Evolutionary conservation across 2,113 vertebrate species (phyloP), one percentile per base, ranked within the genome.

Genomic region (Monopterus albus): DNA sequence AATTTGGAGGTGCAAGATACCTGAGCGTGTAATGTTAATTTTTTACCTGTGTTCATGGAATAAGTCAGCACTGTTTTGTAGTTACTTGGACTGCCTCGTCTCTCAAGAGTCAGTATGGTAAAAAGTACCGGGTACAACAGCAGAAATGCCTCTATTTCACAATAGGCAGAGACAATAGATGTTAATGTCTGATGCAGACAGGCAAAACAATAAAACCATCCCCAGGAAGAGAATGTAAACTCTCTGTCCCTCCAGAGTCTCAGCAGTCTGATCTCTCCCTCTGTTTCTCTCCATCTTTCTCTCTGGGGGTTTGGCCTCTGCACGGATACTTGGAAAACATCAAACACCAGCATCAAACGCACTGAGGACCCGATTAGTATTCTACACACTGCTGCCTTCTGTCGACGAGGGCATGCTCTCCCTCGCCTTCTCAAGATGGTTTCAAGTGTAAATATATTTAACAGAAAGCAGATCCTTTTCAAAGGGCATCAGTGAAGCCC

Each of bases 401-500:
- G 74, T 80, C 83, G 82, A 33, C 20, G 73, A 81, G 47, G 85
- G 86, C 85, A 83, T 81, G 83, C 89, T 81, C 52, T 81, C 33
- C 35, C 84, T 80, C 75, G 87, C 75, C 80, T 85, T 87, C 64
- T 55, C 52, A 83, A 89, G 89, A 70, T 79, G 82, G 93, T 91
- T 92, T 91, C 87, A 93, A 87, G 61, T 88, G 83, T 89, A 93
- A 93, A 90, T 90, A 91, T 56, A 85, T 85, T 72, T 90, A 85
- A 93, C 78, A 56, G 78, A 89, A 93, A 93, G 83, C 72, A 93
- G 80, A 94, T 72, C 57, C 70, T 47, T 84, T 78, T 75, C 87
- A 89, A 87, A 89, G 90, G 83, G 76, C 79, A 89, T 77, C 88
- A 61, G 79, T 23, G n/a, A 67, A 82, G 84, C 76, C 80, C 79